Percentiles rank a stretch among this genome's conserved stretches.
phyloP scores from a whole-genome alignment of 2,113 vertebrate species.

The Odontophorus gujanensis region DNA sequence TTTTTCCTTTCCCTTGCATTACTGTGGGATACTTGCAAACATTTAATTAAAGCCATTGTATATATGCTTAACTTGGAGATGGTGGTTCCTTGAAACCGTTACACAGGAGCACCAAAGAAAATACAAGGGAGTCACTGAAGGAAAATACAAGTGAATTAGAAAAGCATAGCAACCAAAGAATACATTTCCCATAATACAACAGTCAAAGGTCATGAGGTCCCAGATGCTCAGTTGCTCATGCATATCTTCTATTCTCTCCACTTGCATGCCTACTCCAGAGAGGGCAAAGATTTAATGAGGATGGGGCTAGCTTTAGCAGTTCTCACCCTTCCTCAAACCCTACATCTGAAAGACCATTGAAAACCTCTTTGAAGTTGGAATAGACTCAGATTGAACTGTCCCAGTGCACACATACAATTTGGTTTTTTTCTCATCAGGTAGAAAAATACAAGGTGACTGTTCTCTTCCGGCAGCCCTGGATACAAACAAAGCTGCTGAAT shows the following conservation, averaged over 20 bases:
- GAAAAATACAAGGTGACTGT: constrained; percentile 52
- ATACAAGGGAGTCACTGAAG: constrained; percentile 66
- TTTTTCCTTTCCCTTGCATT: constrained; percentile 50
- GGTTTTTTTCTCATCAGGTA: constrained; percentile 58
- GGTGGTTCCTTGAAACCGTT: constrained; percentile 53
- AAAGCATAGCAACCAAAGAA: constrained; percentile 65
- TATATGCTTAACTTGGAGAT: constrained; percentile 60
- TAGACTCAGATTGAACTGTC: constrained; percentile 56
- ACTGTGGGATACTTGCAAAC: constrained; percentile 57
- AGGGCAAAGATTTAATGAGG: constrained; percentile 63
- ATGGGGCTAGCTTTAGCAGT: constrained; percentile 58
- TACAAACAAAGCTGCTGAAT: constrained; percentile 39
- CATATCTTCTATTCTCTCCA: constrained; percentile 57
- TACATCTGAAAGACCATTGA: constrained; percentile 59
- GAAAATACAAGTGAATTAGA: constrained; percentile 69
- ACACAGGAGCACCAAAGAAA: constrained; percentile 56
- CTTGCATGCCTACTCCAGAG: background rate
- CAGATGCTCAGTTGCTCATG: constrained; percentile 60
- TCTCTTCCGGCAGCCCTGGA: constrained; percentile 51
- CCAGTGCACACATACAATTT: constrained; percentile 63
- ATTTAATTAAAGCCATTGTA: constrained; percentile 72
- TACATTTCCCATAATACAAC: constrained; percentile 67
- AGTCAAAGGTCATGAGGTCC: constrained; percentile 60
- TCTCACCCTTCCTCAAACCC: constrained; percentile 68
- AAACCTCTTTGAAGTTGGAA: constrained; percentile 70